Base-by-base conservation (phyloP, 2,888 invertebrate species). In the Drosophila neonasuta region DNA sequence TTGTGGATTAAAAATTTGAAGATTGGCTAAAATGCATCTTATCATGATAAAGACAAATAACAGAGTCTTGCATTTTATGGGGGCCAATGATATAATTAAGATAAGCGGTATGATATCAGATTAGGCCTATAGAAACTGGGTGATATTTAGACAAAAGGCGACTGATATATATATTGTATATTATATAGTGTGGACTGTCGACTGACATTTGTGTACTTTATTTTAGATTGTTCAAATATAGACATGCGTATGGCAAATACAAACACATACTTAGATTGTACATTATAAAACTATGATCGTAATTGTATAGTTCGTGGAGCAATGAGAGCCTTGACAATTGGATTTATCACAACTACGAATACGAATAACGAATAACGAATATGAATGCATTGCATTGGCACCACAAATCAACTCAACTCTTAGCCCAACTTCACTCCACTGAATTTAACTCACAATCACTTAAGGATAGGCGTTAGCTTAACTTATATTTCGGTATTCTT, bases 401-500 rank as follows among this genome's bases (percentile, higher is more conserved):
- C 82, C 77, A 76, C 59, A 65, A 69, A 72, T 54, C 81, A 41
- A 41, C 39, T 54, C 81, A 36, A 36, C 36, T 32, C 34, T 32
- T 32, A 3, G 10, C 32, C 10, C 10, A 9, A 3, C 32, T 32
- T 3, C 3, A 32, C n/a, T 36, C 11, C 36, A 36, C 36, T 11
- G 36, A 36, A 36, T 36, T 36, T 11, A 36, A 72, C 83, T 79
- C 68, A 73, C 58, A 81, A 65, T 59, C 65, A 45, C 64, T 68
- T 70, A 83, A 48, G 44, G 17, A 45, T 67, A 72, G 48, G 50
- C 56, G 30, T 42, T 67, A 67, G 48, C 69, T 74, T 73, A 77
- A 74, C 71, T 83, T 85, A 89, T 64, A 89, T 89, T 89, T 91
- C 90, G 68, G 88, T 80, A 74, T 90, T 90, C 77, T 89, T 90